Conservation (phyloP, 1,140 invertebrate species). For the Euwallacea similis region DNA sequence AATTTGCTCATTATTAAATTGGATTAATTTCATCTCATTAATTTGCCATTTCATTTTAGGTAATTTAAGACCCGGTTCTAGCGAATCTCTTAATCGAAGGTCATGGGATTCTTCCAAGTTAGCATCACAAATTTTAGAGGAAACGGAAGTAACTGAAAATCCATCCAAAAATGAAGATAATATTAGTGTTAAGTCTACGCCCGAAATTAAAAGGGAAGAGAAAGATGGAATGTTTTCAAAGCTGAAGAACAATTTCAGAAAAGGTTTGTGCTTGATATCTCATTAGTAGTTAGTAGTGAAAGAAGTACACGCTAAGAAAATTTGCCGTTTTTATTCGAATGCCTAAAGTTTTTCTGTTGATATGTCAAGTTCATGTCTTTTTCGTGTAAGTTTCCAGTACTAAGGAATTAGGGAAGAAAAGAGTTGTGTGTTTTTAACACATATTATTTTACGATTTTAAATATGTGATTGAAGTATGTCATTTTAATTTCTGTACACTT, state of each 20-base stretch:
- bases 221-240: slow-evolving; percentile 56
- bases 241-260: slow-evolving; percentile 56
- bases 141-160: slow-evolving; percentile 41
- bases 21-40: neutral
- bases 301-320: too few relatives aligned
- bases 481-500: neutral
- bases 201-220: slow-evolving; percentile 49
- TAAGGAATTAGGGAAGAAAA: too few relatives aligned
- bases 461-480: too few relatives aligned
- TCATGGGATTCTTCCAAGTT: slow-evolving; percentile 53
- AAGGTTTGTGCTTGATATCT: slow-evolving; percentile 51
- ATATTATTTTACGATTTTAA: too few relatives aligned
- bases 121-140: slow-evolving; percentile 51
- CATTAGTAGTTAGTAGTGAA: too few relatives aligned
- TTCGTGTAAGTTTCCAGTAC: too few relatives aligned
- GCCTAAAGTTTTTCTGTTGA: too few relatives aligned
- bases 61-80: slow-evolving; percentile 44
- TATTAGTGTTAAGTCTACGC: slow-evolving; percentile 38
- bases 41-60: slow-evolving; percentile 27
- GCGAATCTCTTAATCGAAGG: slow-evolving; percentile 47
- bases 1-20: slow-evolving; percentile 3
- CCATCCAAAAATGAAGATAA: slow-evolving; percentile 36
- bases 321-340: too few relatives aligned
- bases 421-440: too few relatives aligned
- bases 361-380: too few relatives aligned